These are phyloP conservation scores for Drosophila tsacasi DNA, from an alignment of 1,140 invertebrate genomes.

Conservation along the genomic window DNA sequence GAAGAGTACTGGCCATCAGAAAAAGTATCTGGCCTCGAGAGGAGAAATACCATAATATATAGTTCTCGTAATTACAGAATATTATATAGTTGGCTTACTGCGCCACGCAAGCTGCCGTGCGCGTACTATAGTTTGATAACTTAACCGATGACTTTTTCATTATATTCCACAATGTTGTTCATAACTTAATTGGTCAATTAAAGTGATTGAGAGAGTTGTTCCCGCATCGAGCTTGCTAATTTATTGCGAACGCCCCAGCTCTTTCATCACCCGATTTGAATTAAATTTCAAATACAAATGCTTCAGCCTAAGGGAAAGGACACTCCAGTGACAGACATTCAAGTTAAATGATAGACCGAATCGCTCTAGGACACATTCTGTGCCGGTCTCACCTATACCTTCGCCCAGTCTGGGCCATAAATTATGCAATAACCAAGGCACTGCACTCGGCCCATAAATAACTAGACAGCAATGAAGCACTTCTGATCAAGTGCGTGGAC, in stretches of 20 bases:
- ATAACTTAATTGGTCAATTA: conserved; percentile 34
- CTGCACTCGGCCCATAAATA: conserved; percentile 20
- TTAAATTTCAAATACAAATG: conserved; percentile 26
- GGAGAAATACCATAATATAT: conserved; percentile 6
- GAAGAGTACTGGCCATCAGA: conserved; percentile 11
- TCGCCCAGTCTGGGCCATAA: conserved; percentile 17
- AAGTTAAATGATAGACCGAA: conserved; percentile 12
- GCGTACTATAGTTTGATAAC: neutral
- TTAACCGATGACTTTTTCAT: conserved; percentile 22
- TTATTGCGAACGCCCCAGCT: neutral
- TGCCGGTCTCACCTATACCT: conserved; percentile 1
- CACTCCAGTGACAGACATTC: conserved; percentile 12
- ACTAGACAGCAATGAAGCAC: conserved; percentile 5
- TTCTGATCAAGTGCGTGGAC: conserved; percentile 13
- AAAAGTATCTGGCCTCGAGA: neutral
- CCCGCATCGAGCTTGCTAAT: neutral
- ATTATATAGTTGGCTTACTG: conserved; percentile 25
- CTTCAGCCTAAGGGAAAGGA: conserved; percentile 4
- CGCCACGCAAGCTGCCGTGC: conserved; percentile 41
- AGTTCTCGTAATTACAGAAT: conserved; percentile 22
- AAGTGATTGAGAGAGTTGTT: conserved; percentile 2
- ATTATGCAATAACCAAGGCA: conserved; percentile 31
- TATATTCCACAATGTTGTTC: conserved; percentile 9
- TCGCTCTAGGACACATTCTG: conserved; percentile 3
- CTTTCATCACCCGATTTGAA: conserved; percentile 3